A percentile compares a stretch with the other conserved stretches of the same genome.
These are phyloP conservation scores for Blennius ocellaris DNA, from an alignment of 2,113 vertebrate genomes.

Conservation along the genomic window DNA sequence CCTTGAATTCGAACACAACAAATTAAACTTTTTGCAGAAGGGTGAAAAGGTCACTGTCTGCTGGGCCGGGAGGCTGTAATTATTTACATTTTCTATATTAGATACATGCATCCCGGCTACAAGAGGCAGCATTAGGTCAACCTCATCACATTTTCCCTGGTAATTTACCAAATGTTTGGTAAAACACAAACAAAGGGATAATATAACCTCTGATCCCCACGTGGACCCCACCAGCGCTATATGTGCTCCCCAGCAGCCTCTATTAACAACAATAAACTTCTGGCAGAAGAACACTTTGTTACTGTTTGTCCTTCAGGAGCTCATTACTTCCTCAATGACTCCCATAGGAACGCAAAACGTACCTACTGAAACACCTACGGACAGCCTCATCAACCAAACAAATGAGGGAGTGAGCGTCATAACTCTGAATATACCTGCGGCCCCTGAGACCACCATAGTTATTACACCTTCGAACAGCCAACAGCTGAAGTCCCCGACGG, in stretches of 20 bases:
- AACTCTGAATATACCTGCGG: constrained; percentile 40
- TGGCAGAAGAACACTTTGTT: constrained; percentile 33
- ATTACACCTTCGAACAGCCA: constrained; percentile 40
- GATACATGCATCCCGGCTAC: neutral
- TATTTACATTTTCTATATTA: neutral
- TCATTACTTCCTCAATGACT: constrained; percentile 55
- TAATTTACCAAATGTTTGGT: constrained; percentile 37
- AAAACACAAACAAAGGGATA: constrained; percentile 36
- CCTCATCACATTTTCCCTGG: constrained; percentile 3
- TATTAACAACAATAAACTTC: constrained; percentile 15
- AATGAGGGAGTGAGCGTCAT: constrained; percentile 56
- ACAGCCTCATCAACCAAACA: constrained; percentile 67
- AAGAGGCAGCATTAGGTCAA: constrained; percentile 12
- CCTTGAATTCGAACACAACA: too few relatives aligned
- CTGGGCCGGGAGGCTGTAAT: too few relatives aligned
- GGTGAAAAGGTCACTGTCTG: too few relatives aligned
- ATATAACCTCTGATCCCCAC: constrained; percentile 16
- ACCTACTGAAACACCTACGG: constrained; percentile 44
- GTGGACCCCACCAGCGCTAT: constrained; percentile 6
- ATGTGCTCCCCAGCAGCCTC: constrained; percentile 31
- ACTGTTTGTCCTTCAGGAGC: constrained; percentile 41
- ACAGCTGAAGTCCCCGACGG: constrained; percentile 13
- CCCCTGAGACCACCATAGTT: constrained; percentile 43
- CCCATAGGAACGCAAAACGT: constrained; percentile 34
- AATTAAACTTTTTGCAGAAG: too few relatives aligned